Evolutionary conservation across 1,140 invertebrate species (phyloP).

Genomic region (Lerema accius): DNA sequence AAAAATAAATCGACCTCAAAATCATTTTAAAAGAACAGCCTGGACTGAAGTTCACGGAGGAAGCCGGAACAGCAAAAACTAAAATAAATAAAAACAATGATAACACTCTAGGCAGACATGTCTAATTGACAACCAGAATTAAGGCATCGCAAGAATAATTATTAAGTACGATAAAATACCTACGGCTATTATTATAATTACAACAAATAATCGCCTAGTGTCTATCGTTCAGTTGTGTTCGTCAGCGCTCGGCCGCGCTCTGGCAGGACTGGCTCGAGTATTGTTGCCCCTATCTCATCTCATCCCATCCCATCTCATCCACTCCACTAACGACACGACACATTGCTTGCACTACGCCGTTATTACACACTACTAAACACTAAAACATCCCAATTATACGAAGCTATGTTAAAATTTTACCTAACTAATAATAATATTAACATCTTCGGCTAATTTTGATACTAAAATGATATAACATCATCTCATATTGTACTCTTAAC

Average conservation of each 20-base stretch:
- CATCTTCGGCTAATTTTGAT: conserved; percentile 84
- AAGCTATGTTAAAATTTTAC: conserved; percentile 83
- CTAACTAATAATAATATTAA: conserved; percentile 82
- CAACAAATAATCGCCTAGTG: conserved; percentile 81
- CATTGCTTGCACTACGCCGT: conserved; percentile 75
- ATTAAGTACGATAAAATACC: conserved; percentile 84
- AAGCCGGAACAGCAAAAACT: conserved; percentile 82
- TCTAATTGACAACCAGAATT: conserved; percentile 84
- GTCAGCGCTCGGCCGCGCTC: conserved; percentile 44
- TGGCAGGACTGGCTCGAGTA: conserved; percentile 79
- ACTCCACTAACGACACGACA: conserved; percentile 77
- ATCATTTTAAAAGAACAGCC: conserved; percentile 84
- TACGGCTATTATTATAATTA: conserved; percentile 83
- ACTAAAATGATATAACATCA: conserved; percentile 83
- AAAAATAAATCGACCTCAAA: conserved; percentile 84
- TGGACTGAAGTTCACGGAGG: conserved; percentile 83
- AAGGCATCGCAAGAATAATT: conserved; percentile 84
- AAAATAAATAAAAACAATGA: conserved; percentile 81
- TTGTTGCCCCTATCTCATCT: conserved; percentile 79
- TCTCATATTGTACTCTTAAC: conserved; percentile 84
- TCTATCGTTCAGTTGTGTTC: conserved; percentile 70
- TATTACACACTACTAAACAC: conserved; percentile 79
- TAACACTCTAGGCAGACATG: conserved; percentile 83
- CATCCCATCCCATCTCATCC: too few relatives aligned
- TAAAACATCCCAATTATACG: conserved; percentile 83